These are phyloP conservation scores for Malthinus seriepunctatus DNA, from an alignment of 2,888 invertebrate species.

Conservation along the genomic window DNA sequence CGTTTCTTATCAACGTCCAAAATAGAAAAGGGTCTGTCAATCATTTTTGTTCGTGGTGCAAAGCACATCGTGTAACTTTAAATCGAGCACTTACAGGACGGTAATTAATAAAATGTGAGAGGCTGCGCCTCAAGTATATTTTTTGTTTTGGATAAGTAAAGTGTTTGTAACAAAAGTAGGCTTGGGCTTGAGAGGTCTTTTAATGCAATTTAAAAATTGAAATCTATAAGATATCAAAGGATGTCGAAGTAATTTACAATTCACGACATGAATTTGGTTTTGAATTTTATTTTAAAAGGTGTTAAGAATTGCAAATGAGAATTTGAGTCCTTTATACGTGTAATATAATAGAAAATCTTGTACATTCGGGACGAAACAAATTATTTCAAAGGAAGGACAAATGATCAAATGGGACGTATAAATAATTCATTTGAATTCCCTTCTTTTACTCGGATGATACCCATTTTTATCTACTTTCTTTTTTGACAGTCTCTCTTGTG, in stretches of 20 bases:
- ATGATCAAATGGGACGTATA: slow-evolving; percentile 20
- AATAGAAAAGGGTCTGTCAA: no score
- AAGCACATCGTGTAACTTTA: no score
- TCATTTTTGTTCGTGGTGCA: no score
- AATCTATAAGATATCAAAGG: not conserved
- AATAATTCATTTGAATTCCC: slow-evolving; percentile 19
- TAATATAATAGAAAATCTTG: slow-evolving; percentile 12
- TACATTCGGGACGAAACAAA: slow-evolving; percentile 9
- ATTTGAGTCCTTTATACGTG: not conserved
- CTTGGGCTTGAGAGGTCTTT: no score
- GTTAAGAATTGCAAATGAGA: slow-evolving; percentile 5
- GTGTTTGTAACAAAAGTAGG: no score
- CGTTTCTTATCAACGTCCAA: no score
- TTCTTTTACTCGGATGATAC: slow-evolving; percentile 14
- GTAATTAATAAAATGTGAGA: no score
- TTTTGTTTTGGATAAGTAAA: no score
- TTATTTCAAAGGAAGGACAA: slow-evolving; percentile 21
- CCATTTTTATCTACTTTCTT: slow-evolving; percentile 10
- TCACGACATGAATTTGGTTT: slow-evolving; percentile 13
- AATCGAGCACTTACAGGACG: no score
- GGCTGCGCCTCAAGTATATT: no score
- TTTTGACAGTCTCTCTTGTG: slow-evolving; percentile 7
- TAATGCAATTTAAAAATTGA: no score
- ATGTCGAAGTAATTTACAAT: slow-evolving; percentile 15
- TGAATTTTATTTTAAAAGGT: slow-evolving; percentile 10